Base-by-base conservation (phyloP, 2,888 invertebrate genomes). In the Cosmia pyralina region DNA sequence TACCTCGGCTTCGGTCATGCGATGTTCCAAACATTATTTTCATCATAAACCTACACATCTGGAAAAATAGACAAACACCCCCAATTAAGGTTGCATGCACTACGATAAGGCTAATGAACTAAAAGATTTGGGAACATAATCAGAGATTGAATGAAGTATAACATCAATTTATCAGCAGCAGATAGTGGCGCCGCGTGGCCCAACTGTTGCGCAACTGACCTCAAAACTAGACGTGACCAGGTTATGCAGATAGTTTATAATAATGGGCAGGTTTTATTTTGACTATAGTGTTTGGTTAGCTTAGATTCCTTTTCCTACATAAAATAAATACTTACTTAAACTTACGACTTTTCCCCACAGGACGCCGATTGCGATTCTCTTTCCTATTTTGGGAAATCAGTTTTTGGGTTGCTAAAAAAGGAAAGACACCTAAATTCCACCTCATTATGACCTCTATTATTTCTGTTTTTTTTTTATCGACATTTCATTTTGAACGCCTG, bases 151-250 rank as follows among this genome's bases (percentile, higher is more conserved):
- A 82, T 69, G 79, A 72, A 73, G 70, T 67, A 66, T 75, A 71
- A 46, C 67, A 44, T 69, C 53, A 79, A 77, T 76, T 76, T 82
- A 85, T 78, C 69, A 77, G 58, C 13, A 13, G 63, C 52, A 81
- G 85, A 81, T 80, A 86, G 72, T 77, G 78, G 72, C 66, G 76
- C 72, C 63, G 50, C 73, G 81, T 81, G 72, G 82, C 65, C 60
- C 72, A 63, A 71, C 72, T 55, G 75, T 88, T 86, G 78, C 73
- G 86, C 81, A 88, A 87, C 75, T 85, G 86, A 82, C 88, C 86
- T 79, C 71, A 46, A 83, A 85, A 82, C 50, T 41, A 73, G 83
- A 84, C 85, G 88, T 89, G 88, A 89, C 89, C 88, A 87, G 89
- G 90, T 88, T 87, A 89, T 10, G 5, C 13, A 66, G 79, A 70